Evolutionary conservation across 2,797 vertebrate species (phyloP).

Genomic region (Coccyzus lansbergi): DNA sequence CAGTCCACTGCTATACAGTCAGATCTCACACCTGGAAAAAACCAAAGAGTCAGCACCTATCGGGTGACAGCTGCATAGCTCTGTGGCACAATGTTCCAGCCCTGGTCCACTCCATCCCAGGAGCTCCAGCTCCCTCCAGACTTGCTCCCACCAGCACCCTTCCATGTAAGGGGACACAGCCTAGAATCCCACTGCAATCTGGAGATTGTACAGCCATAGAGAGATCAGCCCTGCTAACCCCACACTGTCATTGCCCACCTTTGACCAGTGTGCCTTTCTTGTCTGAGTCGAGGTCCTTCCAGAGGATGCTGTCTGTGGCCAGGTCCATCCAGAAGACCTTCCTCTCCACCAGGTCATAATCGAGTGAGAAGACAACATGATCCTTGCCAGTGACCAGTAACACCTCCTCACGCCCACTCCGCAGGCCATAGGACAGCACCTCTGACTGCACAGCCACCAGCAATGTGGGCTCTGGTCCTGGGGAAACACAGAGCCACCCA

Average conservation of each 20-base stretch:
- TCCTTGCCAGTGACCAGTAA: slow-evolving; percentile 77
- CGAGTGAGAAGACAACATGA: slow-evolving; percentile 85
- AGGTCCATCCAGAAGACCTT: slow-evolving; percentile 91
- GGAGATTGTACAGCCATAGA: not conserved
- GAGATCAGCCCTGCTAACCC: not conserved
- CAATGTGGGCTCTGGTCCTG: slow-evolving; percentile 84
- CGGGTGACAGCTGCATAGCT: not conserved
- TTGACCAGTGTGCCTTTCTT: slow-evolving; percentile 85
- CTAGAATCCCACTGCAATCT: not conserved
- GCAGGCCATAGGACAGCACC: slow-evolving; percentile 82
- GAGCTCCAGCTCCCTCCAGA: not conserved
- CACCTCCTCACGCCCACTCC: slow-evolving; percentile 77
- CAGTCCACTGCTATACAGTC: slow-evolving; percentile 91
- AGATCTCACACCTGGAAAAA: slow-evolving; percentile 84
- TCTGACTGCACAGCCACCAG: slow-evolving; percentile 87
- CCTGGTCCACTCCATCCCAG: not conserved
- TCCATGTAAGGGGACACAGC: not conserved
- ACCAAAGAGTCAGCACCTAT: not conserved
- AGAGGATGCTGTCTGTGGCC: slow-evolving; percentile 87
- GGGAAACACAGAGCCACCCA: not conserved
- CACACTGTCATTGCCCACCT: slow-evolving; percentile 73
- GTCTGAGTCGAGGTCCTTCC: slow-evolving; percentile 77
- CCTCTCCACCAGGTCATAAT: slow-evolving; percentile 84
- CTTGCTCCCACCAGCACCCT: not conserved
- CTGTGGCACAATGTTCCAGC: not conserved